Conservation (phyloP, 2,888 invertebrate species). For the Cerceris ruficornis region DNA sequence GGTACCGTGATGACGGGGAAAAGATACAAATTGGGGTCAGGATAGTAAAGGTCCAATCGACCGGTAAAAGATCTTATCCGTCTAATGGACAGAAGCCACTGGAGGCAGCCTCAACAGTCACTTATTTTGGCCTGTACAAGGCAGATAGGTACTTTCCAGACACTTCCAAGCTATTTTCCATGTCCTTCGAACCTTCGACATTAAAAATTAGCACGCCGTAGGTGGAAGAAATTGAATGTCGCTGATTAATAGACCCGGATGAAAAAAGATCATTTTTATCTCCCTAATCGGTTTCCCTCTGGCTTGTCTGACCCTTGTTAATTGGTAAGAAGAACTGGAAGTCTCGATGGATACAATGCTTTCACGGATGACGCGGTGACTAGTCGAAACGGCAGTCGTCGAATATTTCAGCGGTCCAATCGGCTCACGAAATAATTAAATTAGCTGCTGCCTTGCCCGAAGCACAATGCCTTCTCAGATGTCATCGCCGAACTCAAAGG, state of each 20-base stretch:
- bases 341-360: conserved; percentile 54
- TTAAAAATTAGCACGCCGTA: neutral
- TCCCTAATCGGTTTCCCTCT: conserved; percentile 13
- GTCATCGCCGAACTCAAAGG: conserved; percentile 3
- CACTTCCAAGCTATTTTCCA: neutral
- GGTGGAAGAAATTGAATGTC: neutral
- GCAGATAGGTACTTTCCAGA: neutral
- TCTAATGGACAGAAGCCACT: conserved; percentile 78
- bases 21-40: conserved; percentile 70
- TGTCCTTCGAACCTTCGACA: too few species aligned
- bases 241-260: neutral
- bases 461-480: conserved; percentile 10
- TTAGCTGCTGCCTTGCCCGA: conserved; percentile 50
- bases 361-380: conserved; percentile 44
- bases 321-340: conserved; percentile 51
- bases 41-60: conserved; percentile 63
- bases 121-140: conserved; percentile 54
- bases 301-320: conserved; percentile 39
- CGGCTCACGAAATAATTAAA: conserved; percentile 61
- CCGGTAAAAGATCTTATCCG: conserved; percentile 74
- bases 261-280: conserved; percentile 37
- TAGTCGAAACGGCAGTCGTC: conserved; percentile 37
- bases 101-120: conserved; percentile 72
- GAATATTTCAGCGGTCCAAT: conserved; percentile 42
- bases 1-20: conserved; percentile 55